Evolutionary conservation across 2,113 vertebrate genomes (phyloP), one percentile per base, ranked within the genome.

Genomic region (Psilopsiagon aurifrons): DNA sequence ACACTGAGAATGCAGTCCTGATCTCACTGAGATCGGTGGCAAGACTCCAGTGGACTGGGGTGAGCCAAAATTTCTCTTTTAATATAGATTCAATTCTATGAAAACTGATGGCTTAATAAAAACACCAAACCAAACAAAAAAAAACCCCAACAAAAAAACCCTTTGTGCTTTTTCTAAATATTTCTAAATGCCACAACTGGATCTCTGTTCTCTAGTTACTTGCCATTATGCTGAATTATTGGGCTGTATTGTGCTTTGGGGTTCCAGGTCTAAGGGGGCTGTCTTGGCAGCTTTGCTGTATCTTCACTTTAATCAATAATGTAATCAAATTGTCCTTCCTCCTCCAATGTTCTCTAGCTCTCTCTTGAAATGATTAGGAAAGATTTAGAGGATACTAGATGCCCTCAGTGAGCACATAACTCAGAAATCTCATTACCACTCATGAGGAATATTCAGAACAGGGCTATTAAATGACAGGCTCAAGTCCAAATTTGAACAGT

Each of bases 281-380:
- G 64, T 75, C 62, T 92, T 91, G 88, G 95, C 92, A 95, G 71
- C 70, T 86, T 94, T 81, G 22, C 60, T 92, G 52, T 49, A 55
- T 75, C 94, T 92, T 76, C 71, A 57, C 67, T 95, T 93, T 89
- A 89, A 93, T 92, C 83, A 86, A 49, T 93, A 83, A 87, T 19
- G 25, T 74, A 92, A 92, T 94, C 63, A 54, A 80, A 91, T 89
- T 92, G 43, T 64, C 71, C 75, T 91, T 60, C n/a, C 51, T 90
- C 17, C 52, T 86, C 51, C 68, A 75, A 41, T 57, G 44, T 71
- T 94, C 81, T 83, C 49, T 76, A 23, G 54, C 89, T 63, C 69
- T 87, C 46, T 92, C 63, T 82, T 94, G 51, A 92, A 95, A 94
- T 84, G 14, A 94, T 95, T 93, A 88, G 66, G 25, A 92, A 86